Evolutionary conservation across 1,140 invertebrate genomes (phyloP), one percentile per base, ranked within the genome.

Genomic region (Cyclargus thomasi): DNA sequence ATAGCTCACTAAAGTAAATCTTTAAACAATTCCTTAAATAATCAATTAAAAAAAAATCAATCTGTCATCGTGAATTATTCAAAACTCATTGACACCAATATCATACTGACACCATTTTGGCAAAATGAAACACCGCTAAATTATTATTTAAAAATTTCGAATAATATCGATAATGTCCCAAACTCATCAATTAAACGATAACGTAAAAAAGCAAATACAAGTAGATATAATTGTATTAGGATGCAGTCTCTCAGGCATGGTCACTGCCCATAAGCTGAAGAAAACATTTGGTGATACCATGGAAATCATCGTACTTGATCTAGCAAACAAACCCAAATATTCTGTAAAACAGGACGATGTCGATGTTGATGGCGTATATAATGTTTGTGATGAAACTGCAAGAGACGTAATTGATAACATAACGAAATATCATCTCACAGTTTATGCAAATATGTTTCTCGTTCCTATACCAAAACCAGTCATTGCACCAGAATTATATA

Each of bases 141-240:
- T 47, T 14, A 47, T 47, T 47, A 47, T 47, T 14, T 47, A 14
- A 14, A 47, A 8, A 8, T 47, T 16, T 14, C 0, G 14, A 55
- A 69, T 17, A 69, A 62, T 1, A 53, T n/a, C 53, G 21, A 63
- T 1, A 64, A 16, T 20, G 16, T 29, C 59, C 8, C 3, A 62
- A 29, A 29, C 29, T 3, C 0, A 3, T 29, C 3, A 8, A 47
- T 47, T 47, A 57, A 14, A 59, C 53, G 14, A 47, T 16, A 47
- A 47, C 29, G 8, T 47, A 16, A 47, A 67, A 63, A 22, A 59
- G 16, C 70, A 81, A 57, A 70, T 87, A 3, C 76, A 77, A 67
- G 87, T 83, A 18, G 88, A 90, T 64, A 75, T 90, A 1, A 88
- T 90, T 20, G 78, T 90, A 22, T 69, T 90, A 65, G 88, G 88